Conservation (phyloP, 1,140 invertebrate genomes). For the Neodiprion virginianus region DNA sequence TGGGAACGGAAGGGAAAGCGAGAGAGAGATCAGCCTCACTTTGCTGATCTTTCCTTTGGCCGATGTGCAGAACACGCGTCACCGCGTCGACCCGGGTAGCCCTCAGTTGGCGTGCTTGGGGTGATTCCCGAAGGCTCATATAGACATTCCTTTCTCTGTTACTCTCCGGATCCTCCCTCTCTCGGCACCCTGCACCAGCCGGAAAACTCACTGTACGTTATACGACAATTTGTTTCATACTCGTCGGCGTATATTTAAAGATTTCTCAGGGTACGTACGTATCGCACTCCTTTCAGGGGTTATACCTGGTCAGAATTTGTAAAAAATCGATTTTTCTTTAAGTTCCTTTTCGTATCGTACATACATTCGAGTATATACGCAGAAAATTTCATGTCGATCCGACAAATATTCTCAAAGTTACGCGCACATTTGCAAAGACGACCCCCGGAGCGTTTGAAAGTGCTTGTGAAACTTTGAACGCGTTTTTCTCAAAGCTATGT, state of each 20-base stretch:
- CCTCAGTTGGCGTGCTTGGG: constrained; percentile 19
- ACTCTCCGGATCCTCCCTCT: constrained; percentile 30
- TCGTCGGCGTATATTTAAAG: not conserved
- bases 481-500: too few relatives aligned
- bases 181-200: constrained; percentile 2
- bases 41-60: constrained; percentile 60
- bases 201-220: too few relatives aligned
- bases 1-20: not conserved
- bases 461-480: too few relatives aligned
- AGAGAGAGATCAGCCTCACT: constrained; percentile 39
- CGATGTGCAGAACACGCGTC: constrained; percentile 61
- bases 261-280: not conserved
- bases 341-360: too few relatives aligned
- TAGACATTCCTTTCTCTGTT: constrained; percentile 57
- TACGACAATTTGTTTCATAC: too few relatives aligned
- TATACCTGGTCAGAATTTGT: too few relatives aligned
- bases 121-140: constrained; percentile 44
- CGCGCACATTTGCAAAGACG: too few relatives aligned
- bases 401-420: too few relatives aligned
- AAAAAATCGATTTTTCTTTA: too few relatives aligned
- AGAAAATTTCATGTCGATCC: too few relatives aligned
- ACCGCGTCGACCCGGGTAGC: constrained; percentile 47
- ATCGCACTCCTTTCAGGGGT: not conserved
- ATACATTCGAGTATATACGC: too few relatives aligned
- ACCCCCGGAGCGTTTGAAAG: too few relatives aligned